Evolutionary conservation across 2,797 vertebrate species (phyloP).

Genomic region (Parotocinclus haroldoi): DNA sequence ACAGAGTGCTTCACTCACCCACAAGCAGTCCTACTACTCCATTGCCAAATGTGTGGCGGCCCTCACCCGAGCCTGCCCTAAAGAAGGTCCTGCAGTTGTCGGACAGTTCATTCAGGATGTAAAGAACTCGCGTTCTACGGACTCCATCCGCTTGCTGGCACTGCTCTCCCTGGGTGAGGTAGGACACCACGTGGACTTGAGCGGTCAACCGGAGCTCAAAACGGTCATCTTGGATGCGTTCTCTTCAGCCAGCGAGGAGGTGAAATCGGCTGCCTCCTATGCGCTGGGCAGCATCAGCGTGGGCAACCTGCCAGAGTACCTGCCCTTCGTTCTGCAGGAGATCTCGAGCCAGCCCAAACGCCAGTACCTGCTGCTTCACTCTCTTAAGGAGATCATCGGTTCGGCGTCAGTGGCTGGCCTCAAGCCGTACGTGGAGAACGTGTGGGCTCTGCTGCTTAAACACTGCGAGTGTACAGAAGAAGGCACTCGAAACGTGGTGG

Average conservation of each 20-base stretch:
- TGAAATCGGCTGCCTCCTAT: slow-evolving; percentile 95
- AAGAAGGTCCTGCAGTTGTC: slow-evolving; percentile 92
- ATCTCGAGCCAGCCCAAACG: slow-evolving; percentile 94
- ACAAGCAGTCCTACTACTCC: slow-evolving; percentile 98
- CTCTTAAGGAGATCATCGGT: slow-evolving; percentile 97
- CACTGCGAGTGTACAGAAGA: slow-evolving; percentile 98
- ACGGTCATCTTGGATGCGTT: slow-evolving; percentile 96
- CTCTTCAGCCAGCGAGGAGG: slow-evolving; percentile 97
- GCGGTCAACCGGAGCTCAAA: slow-evolving; percentile 93
- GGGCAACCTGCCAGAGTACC: slow-evolving; percentile 95
- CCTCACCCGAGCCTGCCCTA: slow-evolving; percentile 92
- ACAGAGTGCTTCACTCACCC: slow-evolving; percentile 89
- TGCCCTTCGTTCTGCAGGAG: slow-evolving; percentile 97
- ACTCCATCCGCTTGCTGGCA: slow-evolving; percentile 93
- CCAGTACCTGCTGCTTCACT: slow-evolving; percentile 97
- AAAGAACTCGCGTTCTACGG: slow-evolving; percentile 97
- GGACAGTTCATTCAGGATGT: slow-evolving; percentile 99
- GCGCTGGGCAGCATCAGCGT: slow-evolving; percentile 96
- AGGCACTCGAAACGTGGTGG: slow-evolving; percentile 95
- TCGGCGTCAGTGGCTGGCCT: slow-evolving; percentile 90
- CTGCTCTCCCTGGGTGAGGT: slow-evolving; percentile 95
- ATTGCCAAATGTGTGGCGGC: slow-evolving; percentile 98
- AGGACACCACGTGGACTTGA: slow-evolving; percentile 96
- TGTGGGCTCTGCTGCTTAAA: slow-evolving; percentile 93
- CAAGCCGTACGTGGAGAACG: slow-evolving; percentile 94